Base-by-base conservation (phyloP, 2,888 invertebrate species). In the Sipha maydis region DNA sequence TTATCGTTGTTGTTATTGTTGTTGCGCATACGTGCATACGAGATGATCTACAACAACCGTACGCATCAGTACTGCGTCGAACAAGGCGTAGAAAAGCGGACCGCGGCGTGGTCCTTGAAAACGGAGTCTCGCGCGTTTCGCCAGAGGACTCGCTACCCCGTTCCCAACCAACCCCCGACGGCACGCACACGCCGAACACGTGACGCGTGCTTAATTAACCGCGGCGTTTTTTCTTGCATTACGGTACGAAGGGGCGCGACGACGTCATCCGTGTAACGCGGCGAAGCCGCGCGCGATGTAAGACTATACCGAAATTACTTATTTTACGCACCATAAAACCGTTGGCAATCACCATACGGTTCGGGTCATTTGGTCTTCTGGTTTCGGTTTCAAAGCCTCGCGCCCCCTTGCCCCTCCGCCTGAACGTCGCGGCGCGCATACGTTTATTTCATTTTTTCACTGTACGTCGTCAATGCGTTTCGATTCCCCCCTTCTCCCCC, bases 261-360 rank as follows among this genome's bases (percentile, higher is more conserved):
- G 31, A 31, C 25, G 56, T 28, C 31, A 61, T 21, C 9, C 9
- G 48, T 77, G 38, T 48, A 76, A 76, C n/a, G 17, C 14, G 41
- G 76, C 48, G 41, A 76, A 21, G 1, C 25, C 19, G 28, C 28
- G 84, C 73, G 14, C 17, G n/a, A 41, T 76, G 69, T 85, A 69
- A 85, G 31, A 77, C 79, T 71, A 71, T 54, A 61, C 79, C 71
- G 86, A 61, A 88, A 88, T 88, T 28, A 75, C 73, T 80, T 19
- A 61, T 80, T 88, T 88, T 82, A 88, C 86, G 86, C 86, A 11
- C 73, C 86, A 88, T 88, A 88, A 88, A 79, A 88, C 86, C 75
- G 77, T 77, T 69, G 41, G 67, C 41, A 67, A 77, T 67, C 28
- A 48, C 41, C 38, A 28, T 38, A 41, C 80, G 41, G 86, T 88